A percentile compares a stretch with the other conserved stretches of the same genome.
These are phyloP conservation scores for Ophion ventricosus DNA, from an alignment of 2,888 invertebrate species.

Conservation along the genomic window DNA sequence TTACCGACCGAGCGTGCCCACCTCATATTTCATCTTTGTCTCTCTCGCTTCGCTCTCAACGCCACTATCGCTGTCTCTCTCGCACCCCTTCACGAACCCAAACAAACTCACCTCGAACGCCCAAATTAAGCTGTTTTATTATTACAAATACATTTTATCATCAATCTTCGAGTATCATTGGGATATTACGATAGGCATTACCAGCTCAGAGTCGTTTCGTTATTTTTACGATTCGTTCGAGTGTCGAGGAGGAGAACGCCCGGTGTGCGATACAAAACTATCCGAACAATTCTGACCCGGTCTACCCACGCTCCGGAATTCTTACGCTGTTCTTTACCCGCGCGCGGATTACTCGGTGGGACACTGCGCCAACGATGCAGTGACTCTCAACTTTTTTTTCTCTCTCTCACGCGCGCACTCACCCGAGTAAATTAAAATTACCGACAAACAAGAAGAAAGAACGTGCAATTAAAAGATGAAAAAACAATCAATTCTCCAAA, in stretches of 20 bases:
- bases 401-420: not conserved
- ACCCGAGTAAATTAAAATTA: not conserved
- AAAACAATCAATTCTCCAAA: too few relatives aligned
- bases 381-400: conserved; percentile 48
- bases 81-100: too few relatives aligned
- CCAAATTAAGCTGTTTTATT: too few relatives aligned
- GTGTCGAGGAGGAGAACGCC: not conserved
- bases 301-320: conserved; percentile 61
- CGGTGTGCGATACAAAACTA: conserved; percentile 26
- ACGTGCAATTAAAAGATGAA: not conserved
- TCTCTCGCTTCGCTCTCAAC: too few relatives aligned
- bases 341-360: conserved; percentile 2
- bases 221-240: conserved; percentile 20
- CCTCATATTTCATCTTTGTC: too few relatives aligned
- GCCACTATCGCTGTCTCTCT: too few relatives aligned
- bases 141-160: not conserved
- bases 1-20: too few relatives aligned
- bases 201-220: not conserved
- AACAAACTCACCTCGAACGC: too few relatives aligned
- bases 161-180: not conserved
- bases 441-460: not conserved
- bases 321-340: conserved; percentile 50
- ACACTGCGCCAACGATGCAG: conserved; percentile 27
- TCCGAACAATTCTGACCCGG: conserved; percentile 58
- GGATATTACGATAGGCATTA: not conserved